These are phyloP conservation scores for Grammomys surdaster DNA, from an alignment of 2,113 vertebrate species.

Conservation along the genomic window DNA sequence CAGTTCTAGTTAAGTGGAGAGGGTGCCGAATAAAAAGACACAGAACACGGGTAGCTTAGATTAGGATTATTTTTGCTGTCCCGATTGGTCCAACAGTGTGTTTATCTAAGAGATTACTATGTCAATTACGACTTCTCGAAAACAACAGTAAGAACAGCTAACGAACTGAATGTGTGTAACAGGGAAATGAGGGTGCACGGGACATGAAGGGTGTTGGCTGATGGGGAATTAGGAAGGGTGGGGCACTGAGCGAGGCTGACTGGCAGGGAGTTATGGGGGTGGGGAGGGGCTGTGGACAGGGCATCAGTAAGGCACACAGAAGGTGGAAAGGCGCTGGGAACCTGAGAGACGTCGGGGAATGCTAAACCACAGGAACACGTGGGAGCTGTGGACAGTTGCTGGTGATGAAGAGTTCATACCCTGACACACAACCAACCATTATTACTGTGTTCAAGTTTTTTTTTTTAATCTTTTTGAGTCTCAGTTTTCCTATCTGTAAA, in stretches of 20 bases:
- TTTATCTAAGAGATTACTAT: background rate
- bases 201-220: background rate
- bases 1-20: background rate
- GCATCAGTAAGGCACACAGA: background rate
- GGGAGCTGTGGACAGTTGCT: background rate
- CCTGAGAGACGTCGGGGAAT: background rate
- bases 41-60: background rate
- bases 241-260: too few relatives aligned
- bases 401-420: background rate
- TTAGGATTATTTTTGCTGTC: background rate
- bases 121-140: background rate
- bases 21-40: background rate
- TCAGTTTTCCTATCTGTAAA: background rate
- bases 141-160: background rate
- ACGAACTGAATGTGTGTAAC: fast-evolving
- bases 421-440: background rate
- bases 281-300: background rate
- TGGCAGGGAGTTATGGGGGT: background rate
- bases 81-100: background rate
- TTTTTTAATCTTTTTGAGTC: background rate
- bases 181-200: too few relatives aligned
- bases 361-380: background rate
- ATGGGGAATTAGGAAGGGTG: too few relatives aligned
- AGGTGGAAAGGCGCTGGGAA: too few relatives aligned
- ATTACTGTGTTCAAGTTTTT: background rate